Conservation (phyloP, 2,888 invertebrate species). For the Microctonus aethiopoides region DNA sequence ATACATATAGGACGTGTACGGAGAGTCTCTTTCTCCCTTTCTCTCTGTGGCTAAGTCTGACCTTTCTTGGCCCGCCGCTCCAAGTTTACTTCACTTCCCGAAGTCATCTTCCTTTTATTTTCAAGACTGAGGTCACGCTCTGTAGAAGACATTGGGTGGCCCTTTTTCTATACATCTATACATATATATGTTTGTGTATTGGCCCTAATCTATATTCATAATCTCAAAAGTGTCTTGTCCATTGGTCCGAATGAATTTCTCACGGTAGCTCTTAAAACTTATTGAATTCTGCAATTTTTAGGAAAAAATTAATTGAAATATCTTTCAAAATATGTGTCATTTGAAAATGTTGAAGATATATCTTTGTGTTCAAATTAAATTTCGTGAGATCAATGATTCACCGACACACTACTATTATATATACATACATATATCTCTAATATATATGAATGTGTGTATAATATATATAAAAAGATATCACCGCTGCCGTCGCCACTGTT, state of each 20-base stretch:
- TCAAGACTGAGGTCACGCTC: conserved; percentile 60
- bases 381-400: too few relatives aligned
- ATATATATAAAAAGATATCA: too few relatives aligned
- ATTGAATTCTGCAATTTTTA: not conserved
- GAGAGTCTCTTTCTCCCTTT: conserved; percentile 41
- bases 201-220: conserved; percentile 41
- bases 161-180: not conserved
- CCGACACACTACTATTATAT: too few relatives aligned
- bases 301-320: conserved; percentile 14
- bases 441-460: too few relatives aligned
- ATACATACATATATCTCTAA: too few relatives aligned
- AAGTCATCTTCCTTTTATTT: conserved; percentile 45
- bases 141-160: conserved; percentile 54
- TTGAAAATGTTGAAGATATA: not conserved
- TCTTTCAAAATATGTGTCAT: not conserved
- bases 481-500: too few relatives aligned
- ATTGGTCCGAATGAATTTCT: conserved; percentile 16
- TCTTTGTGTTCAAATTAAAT: too few relatives aligned
- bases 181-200: not conserved
- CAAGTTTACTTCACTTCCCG: conserved; percentile 48
- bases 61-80: conserved; percentile 46
- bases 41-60: conserved; percentile 59
- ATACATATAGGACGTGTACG: not conserved
- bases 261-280: conserved; percentile 16
- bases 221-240: conserved; percentile 11